These are phyloP conservation scores for Axinella damicornis DNA, from an alignment of 37 sponge, comb jelly and placozoan species.

Conservation along the genomic window DNA sequence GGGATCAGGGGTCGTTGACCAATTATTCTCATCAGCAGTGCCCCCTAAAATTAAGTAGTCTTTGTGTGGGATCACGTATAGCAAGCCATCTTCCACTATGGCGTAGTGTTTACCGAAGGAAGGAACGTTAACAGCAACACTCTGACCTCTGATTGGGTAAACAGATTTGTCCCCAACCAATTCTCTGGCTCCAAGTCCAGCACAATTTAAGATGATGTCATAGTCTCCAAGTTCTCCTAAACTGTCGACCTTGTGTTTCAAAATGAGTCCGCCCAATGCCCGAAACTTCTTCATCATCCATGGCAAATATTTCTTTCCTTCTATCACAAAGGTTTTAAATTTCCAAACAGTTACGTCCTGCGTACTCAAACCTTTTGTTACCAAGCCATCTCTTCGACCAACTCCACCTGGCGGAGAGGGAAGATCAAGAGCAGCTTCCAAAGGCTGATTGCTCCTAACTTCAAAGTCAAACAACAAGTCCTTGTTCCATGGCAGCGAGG, in stretches of 20 bases:
- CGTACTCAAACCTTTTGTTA: no score
- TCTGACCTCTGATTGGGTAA: slow-evolving; percentile 62
- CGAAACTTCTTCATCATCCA: slow-evolving; percentile 42
- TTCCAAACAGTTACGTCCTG: no score
- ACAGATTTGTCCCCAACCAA: slow-evolving; percentile 40
- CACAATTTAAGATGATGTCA: slow-evolving; percentile 71
- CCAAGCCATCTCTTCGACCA: no score
- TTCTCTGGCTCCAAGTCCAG: slow-evolving; percentile 61
- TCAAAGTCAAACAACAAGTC: no score
- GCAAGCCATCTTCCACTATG: not conserved
- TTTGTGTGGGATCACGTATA: slow-evolving; percentile 41
- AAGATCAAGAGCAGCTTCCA: no score
- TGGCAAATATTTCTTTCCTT: no score
- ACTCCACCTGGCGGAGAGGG: no score
- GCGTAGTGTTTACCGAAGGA: slow-evolving; percentile 57
- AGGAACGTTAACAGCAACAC: slow-evolving; percentile 43
- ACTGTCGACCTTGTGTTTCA: slow-evolving; percentile 22
- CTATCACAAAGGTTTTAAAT: not conserved
- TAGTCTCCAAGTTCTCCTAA: slow-evolving; percentile 27
- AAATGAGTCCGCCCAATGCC: slow-evolving; percentile 23
- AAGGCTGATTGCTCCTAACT: not conserved
- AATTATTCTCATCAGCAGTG: not conserved
- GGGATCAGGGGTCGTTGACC: slow-evolving; percentile 17
- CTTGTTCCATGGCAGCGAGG: no score
- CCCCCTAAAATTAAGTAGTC: slow-evolving; percentile 54